Conservation (phyloP, 2,888 invertebrate genomes). For the Ophion obscuratus region DNA sequence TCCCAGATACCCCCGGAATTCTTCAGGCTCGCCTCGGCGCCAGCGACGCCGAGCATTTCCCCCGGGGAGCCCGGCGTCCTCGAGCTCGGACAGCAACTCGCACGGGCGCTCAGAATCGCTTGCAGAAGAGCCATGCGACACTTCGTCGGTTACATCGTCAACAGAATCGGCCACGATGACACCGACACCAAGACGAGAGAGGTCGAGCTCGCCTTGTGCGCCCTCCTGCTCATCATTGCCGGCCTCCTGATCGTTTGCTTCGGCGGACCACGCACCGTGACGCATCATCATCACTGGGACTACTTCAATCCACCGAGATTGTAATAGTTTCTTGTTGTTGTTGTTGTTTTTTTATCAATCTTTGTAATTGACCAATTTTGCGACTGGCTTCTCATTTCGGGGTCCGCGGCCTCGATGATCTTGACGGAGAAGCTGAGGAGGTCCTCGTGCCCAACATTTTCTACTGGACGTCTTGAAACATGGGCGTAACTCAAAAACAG, state of each 20-base stretch:
- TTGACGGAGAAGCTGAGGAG: too few species aligned
- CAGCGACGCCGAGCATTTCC: constrained; percentile 68
- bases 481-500: too few species aligned
- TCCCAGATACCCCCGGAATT: constrained; percentile 78
- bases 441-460: too few species aligned
- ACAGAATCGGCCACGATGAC: constrained; percentile 87
- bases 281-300: constrained; percentile 94
- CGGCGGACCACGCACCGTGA: constrained; percentile 88
- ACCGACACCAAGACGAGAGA: constrained; percentile 87
- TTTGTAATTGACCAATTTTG: constrained; percentile 23
- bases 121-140: constrained; percentile 88
- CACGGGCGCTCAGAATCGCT: constrained; percentile 89
- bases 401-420: too few species aligned
- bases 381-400: too few species aligned
- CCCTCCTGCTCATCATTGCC: constrained; percentile 91
- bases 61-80: constrained; percentile 88
- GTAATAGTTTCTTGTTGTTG: constrained; percentile 36
- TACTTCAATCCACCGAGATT: constrained; percentile 92
- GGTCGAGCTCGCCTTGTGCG: constrained; percentile 91
- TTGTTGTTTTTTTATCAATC: constrained; percentile 29
- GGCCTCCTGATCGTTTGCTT: constrained; percentile 91
- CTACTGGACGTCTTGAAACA: too few species aligned
- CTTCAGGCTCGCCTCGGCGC: constrained; percentile 73
- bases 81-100: constrained; percentile 89
- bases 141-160: constrained; percentile 88